Evolutionary conservation across 2,888 invertebrate genomes (phyloP), one percentile per base, ranked within the genome.

Genomic region (Napeogenes sylphis): DNA sequence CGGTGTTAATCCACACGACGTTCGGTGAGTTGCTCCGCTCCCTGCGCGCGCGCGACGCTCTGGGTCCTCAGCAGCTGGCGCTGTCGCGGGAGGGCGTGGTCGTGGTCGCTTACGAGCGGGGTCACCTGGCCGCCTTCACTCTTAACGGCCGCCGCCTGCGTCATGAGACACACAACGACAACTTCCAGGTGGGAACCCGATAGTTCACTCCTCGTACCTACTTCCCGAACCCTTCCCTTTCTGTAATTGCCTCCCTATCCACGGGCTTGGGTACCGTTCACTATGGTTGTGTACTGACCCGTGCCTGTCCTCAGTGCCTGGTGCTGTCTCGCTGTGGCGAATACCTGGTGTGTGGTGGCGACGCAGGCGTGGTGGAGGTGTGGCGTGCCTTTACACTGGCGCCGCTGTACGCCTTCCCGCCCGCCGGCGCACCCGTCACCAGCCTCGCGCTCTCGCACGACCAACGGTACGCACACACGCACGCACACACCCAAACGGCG

Each of bases 371-470:
- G 73, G 99, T 99, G 73, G 98, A 99, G 91, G 98, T 99, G 69
- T 98, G 99, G 98, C 93, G 99, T 81, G 97, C 99, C 62, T 98
- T 98, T 91, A 99, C 98, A 79, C 93, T 99, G 75, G 97, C 98
- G 73, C 94, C 98, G 74, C 94, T 99, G 13, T 99, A 99, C 91
- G 98, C 99, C 72, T 99, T 98, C 92, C 99, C 99, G 77, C 96
- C 97, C 65, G 98, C 98, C 90, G 98, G 98, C 91, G 97, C 97
- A 89, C 95, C 97, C 81, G 97, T 99, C 72, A 93, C 96, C 74
- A 97, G 98, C 61, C 93, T 99, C 71, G 98, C 99, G 69, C 94
- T 99, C 73, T 97, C 98, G 68, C 99, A 99, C 90, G 99, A 99
- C 92, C 99, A 99, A 92, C 97, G 98, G 99, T 99, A 51, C 30